These are phyloP conservation scores for Tachuris rubrigastra DNA, from an alignment of 2,113 vertebrate species.

Conservation along the genomic window DNA sequence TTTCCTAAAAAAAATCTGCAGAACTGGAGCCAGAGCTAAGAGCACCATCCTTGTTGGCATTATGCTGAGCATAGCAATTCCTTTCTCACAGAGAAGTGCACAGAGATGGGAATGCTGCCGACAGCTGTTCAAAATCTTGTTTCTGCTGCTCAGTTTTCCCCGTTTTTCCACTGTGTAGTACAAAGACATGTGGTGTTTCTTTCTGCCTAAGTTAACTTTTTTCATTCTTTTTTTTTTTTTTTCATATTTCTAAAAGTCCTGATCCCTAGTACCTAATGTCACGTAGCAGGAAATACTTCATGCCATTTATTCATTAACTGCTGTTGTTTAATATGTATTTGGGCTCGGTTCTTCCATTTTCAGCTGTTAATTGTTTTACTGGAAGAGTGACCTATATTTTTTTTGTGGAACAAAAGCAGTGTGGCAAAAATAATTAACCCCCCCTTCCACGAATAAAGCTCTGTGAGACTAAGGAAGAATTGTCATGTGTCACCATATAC, in stretches of 20 bases:
- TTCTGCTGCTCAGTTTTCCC: neutral
- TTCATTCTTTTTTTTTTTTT: neutral
- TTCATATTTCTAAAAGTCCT: neutral
- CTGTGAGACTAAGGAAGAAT: neutral
- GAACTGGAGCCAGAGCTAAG: neutral
- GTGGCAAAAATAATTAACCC: neutral
- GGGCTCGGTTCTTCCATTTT: neutral
- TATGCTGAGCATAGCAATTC: neutral
- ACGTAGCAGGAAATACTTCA: conserved; percentile 37
- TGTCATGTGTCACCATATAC: neutral
- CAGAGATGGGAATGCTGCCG: neutral
- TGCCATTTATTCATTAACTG: conserved; percentile 4
- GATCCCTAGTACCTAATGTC: conserved; percentile 19
- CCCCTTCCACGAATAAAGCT: neutral
- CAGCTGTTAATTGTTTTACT: conserved; percentile 18
- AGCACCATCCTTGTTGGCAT: neutral
- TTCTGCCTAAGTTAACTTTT: neutral
- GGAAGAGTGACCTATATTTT: neutral
- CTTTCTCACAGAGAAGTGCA: neutral
- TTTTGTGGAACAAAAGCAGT: neutral
- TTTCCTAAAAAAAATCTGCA: neutral
- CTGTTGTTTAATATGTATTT: conserved; percentile 16
- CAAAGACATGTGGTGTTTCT: neutral
- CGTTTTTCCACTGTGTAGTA: neutral
- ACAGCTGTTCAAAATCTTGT: neutral